Base-by-base conservation (phyloP, 1,140 invertebrate genomes). In the Adoxophyes honmai region DNA sequence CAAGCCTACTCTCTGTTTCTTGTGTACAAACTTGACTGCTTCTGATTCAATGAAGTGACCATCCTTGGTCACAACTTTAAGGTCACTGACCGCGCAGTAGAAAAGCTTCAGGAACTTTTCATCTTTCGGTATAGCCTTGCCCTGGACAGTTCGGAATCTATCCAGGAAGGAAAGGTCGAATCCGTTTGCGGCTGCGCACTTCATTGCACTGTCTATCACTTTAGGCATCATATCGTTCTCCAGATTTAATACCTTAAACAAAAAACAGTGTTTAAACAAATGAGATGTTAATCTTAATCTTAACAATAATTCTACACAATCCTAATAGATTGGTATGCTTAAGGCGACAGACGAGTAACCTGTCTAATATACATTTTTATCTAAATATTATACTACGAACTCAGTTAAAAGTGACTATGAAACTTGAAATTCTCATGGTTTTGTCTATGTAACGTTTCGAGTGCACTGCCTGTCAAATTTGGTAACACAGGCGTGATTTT, bases 81-180 rank as follows among this genome's bases (percentile, higher is more conserved):
- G 15, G 9, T 64, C 57, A 0, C n/a, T 6, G 7, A 60, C 53
- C 0, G 54, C 16, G 33, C 62, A 64, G 18, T 51, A 16, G 3
- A 57, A 9, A 33, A 62, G 55, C 33, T 55, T 62, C 6, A 44
- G 16, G 9, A 72, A 72, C 9, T 72, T 68, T 37, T 59, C 67
- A 1, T 59, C 59, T 11, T 11, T 61, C 52, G 8, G 55, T 56
- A 1, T 68, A 34, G 57, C 53, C 57, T 53, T 59, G 0, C 51
- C 38, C 3, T 76, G 6, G 0, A 55, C 16, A 1, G 66, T 60
- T 1, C n/a, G n/a, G n/a, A n/a, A n/a, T n/a, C n/a, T n/a, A n/a
- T n/a, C n/a, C n/a, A n/a, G n/a, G n/a, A n/a, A n/a, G n/a, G n/a
- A n/a, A n/a, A 62, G 13, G 18, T 66, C 52, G 0, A 70, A 57